Evolutionary conservation across 2,113 vertebrate genomes (phyloP).

Genomic region (Acrocephalus arundinaceus): DNA sequence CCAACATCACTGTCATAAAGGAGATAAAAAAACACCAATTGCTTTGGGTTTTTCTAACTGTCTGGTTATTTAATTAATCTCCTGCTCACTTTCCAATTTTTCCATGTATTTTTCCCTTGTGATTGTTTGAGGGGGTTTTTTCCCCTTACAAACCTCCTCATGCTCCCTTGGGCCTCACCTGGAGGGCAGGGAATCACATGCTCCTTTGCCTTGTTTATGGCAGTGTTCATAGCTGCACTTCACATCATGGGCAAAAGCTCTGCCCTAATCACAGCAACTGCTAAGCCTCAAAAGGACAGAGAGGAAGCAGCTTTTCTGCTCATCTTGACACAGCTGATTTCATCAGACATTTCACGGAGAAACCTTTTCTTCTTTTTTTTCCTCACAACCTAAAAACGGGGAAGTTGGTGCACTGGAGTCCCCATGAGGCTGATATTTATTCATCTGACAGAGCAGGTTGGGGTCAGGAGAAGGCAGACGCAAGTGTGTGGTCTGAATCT

Average conservation of each 20-base stretch:
- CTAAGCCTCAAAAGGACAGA: not conserved
- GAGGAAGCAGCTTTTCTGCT: not conserved
- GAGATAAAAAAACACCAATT: not conserved
- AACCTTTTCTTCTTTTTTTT: not conserved
- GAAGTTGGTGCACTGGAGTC: not conserved
- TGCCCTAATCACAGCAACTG: not conserved
- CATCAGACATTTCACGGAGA: not conserved
- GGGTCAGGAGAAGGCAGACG: not conserved
- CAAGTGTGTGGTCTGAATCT: not conserved
- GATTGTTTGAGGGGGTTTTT: not conserved
- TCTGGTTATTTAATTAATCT: not conserved
- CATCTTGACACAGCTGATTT: not conserved
- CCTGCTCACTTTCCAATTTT: not conserved
- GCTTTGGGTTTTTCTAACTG: not conserved
- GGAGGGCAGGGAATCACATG: not conserved
- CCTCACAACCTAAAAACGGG: not conserved
- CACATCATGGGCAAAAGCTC: not conserved
- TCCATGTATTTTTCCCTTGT: not conserved
- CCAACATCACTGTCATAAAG: not conserved
- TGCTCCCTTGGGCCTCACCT: not conserved
- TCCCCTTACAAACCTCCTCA: not conserved
- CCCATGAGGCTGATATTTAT: not conserved
- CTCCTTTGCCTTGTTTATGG: not conserved
- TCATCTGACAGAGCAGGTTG: not conserved
- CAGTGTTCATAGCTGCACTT: not conserved